Percentiles rank a stretch among this genome's conserved stretches.
Evolutionary conservation across 2,797 vertebrate genomes (phyloP).

Genomic region (Lagodon rhomboides): DNA sequence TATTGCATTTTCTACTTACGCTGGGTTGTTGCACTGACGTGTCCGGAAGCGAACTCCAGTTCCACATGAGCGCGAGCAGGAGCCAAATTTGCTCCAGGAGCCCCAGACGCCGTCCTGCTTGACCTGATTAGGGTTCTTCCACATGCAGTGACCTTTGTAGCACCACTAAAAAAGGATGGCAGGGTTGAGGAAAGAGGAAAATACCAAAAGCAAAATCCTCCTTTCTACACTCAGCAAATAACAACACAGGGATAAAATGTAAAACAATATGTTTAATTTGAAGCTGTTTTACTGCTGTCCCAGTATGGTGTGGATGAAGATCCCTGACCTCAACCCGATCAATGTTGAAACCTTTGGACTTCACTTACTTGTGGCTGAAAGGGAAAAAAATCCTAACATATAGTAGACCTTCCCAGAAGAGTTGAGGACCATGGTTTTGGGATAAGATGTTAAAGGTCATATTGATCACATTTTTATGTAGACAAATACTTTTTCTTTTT

Average conservation of each 20-base stretch:
- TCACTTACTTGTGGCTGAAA: not conserved
- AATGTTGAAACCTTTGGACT: too few species aligned
- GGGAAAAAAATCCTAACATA: not conserved
- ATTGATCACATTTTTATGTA: too few species aligned
- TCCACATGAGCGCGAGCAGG: slow-evolving; percentile 95
- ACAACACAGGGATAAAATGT: slow-evolving; percentile 7
- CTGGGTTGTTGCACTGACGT: slow-evolving; percentile 95
- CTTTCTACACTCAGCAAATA: not conserved
- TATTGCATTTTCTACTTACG: slow-evolving; percentile 81
- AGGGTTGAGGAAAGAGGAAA: not conserved
- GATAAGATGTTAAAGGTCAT: too few species aligned
- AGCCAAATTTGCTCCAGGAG: slow-evolving; percentile 94
- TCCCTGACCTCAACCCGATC: too few species aligned
- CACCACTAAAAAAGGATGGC: slow-evolving; percentile 89
- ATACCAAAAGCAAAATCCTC: not conserved
- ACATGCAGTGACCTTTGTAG: slow-evolving; percentile 99
- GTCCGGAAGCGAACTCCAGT: slow-evolving; percentile 94
- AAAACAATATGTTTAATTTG: not conserved
- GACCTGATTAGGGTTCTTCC: slow-evolving; percentile 95
- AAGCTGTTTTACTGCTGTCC: not conserved
- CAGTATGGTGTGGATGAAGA: slow-evolving; percentile 1
- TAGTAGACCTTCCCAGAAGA: not conserved
- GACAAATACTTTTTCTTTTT: too few species aligned
- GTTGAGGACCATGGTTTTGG: too few species aligned
- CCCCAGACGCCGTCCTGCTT: slow-evolving; percentile 96